Evolutionary conservation across 2,113 vertebrate species (phyloP), one percentile per base, ranked within the genome.

Genomic region (Oreochromis niloticus): DNA sequence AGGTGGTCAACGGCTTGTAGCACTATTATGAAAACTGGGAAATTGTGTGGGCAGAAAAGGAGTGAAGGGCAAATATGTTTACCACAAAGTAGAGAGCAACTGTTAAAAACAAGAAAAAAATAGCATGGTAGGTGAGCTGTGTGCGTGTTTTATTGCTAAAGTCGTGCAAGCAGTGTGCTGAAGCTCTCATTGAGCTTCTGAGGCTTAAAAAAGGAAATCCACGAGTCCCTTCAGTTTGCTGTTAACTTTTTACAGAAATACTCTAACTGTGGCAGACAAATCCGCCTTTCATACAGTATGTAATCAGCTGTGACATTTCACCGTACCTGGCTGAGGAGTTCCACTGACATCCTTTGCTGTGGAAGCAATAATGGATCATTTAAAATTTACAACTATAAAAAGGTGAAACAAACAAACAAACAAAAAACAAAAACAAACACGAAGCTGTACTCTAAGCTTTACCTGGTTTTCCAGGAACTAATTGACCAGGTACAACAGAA

Each of bases 241-340:
- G 22, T 73, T 73, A 46, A 73, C 13, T 24, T 73, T 48, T 30
- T 46, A 46, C 41, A 73, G 66, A 73, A 73, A 16, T 43, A 73
- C 39, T 27, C 22, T 71, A 3, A 43, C 41, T 73, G 68, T 73
- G 14, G 41, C 68, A 73, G 43, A 50, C 27, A 78, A 68, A 78
- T 50, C 71, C 16, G 32, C 14, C 14, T 30, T 30, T 48, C 24
- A 30, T 56, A 24, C 9, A 75, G 43, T 10, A 52, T 16, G 11
- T 73, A 66, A 50, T 22, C 1, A 52, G 81, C 16, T 43, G 17
- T 8, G 17, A 5, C 17, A 34, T 71, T 54, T 83, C 6, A 79
- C 36, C 61, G 6, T 95, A 97, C 96, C 96, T 94, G 96, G 95
- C 55, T 6, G 10, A 63, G 90, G 17, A 73, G 95, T 96, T 93